Evolutionary conservation across 2,888 invertebrate species (phyloP).

Genomic region (Caenorhabditis sp.): DNA sequence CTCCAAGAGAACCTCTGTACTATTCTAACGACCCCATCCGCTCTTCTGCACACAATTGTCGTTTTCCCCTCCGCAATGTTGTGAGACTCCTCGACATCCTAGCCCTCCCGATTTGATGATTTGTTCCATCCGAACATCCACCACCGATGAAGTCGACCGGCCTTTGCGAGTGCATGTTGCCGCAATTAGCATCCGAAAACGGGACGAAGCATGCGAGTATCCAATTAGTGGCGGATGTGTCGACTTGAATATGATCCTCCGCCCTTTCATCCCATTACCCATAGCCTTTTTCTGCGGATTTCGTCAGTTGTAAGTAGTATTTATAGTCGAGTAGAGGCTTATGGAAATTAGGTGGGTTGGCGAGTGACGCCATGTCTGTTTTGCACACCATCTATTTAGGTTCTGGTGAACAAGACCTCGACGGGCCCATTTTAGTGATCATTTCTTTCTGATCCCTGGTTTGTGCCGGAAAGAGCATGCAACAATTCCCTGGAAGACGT

Average conservation of each 20-base stretch:
- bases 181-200: too few species aligned
- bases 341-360: slow-evolving; percentile 29
- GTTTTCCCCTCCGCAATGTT: background rate
- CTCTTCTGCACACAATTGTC: background rate
- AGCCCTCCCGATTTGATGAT: background rate
- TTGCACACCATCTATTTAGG: background rate
- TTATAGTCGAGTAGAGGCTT: slow-evolving; percentile 17
- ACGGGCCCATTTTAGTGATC: too few species aligned
- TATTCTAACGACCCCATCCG: slow-evolving; percentile 22
- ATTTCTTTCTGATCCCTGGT: background rate
- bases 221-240: slow-evolving; percentile 1
- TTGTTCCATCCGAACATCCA: too few species aligned
- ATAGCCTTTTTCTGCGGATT: background rate
- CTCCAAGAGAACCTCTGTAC: slow-evolving; percentile 1
- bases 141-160: too few species aligned
- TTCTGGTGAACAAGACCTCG: too few species aligned
- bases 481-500: too few species aligned
- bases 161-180: too few species aligned
- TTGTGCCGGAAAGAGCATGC: too few species aligned
- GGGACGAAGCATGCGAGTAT: too few species aligned
- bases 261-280: slow-evolving; percentile 13
- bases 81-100: background rate
- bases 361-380: slow-evolving; percentile 14
- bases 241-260: slow-evolving; percentile 29
- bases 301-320: slow-evolving; percentile 8